Evolutionary conservation across 2,888 invertebrate species (phyloP), one percentile per base, ranked within the genome.

Genomic region (Nephrotoma guestfalica): DNA sequence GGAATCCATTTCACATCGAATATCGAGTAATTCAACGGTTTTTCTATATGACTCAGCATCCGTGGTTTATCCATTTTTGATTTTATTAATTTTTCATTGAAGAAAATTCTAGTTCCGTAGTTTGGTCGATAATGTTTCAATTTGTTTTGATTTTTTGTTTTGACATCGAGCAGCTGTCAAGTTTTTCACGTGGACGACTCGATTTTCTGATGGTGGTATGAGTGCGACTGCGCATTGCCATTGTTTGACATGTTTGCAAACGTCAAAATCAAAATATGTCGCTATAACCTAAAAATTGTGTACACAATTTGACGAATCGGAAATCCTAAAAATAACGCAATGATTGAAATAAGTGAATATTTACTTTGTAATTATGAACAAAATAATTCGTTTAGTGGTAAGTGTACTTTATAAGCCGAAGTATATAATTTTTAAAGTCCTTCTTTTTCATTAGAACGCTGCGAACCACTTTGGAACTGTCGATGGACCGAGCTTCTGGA

Each of bases 1-100:
- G 99, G 98, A 89, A 99, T 95, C 99, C 98, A 99, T 92, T 97
- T 97, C n/a, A 95, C 94, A 90, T 98, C 98, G 90, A 97, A 98
- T 41, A 98, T 91, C 0, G 97, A 96, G 91, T 96, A 98, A 90
- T 96, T 94, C 1, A 98, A 91, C 40, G 95, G 93, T 90, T 96
- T 95, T 89, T 98, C 96, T 47, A 96, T 93, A 90, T 98, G 97
- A 87, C 96, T 94, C 88, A 98, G 96, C 89, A 98, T 95, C 92
- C 97, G 97, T 0, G 98, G 98, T 89, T 97, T 97, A 88, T 96
- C 95, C 91, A 96, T 93, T 41, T 51, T 47, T 47, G 13, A n/a
- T 47, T 51, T 18, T 1, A 18, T 18, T 18, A 47, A 13, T 47
- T n/a, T 71, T 71, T 71, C 43, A 43, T 30, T 71, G 6, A 18